Evolutionary conservation across 2,888 invertebrate species (phyloP), one percentile per base, ranked within the genome.

Genomic region (Apamea monoglypha): DNA sequence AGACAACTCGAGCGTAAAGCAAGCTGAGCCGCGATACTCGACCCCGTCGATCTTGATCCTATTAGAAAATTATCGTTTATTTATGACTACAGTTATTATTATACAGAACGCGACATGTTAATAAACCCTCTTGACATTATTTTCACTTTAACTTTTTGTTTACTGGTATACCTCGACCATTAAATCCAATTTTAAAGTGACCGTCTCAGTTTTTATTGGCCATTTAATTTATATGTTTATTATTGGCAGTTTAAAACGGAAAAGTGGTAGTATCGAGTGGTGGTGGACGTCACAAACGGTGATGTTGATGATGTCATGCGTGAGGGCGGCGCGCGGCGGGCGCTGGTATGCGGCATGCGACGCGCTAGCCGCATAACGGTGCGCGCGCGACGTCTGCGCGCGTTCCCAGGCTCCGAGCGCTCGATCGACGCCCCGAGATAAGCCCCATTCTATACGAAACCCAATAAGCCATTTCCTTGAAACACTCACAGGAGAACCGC

Each of bases 391-490:
- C 81, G 88, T 84, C 86, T 90, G 90, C 89, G 86, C 87, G 90
- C 92, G 94, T 94, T 95, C 95, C 95, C 95, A 95, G 93, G 94
- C 93, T 89, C 91, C 88, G 89, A 90, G 88, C 88, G 85, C 91
- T 88, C 92, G 96, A 95, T 95, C 93, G 92, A 93, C 92, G 92
- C 92, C 92, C 91, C 90, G 90, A 96, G 96, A 96, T 96, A 96
- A 96, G 94, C 92, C 84, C 92, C 90, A 92, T 94, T 94, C 94
- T 94, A 93, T 95, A 95, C 94, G 95, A 96, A 96, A 96, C 95
- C 96, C 96, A 96, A 96, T 96, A 96, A 96, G 96, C 96, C 92
- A 94, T 97, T 96, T 96, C 96, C 96, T 96, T 94, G 96, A 96
- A 97, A 93, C 91, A 93, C 95, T 95, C 95, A 95, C 95, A 96